Base-by-base conservation (phyloP, 2,797 vertebrate genomes). In the Gallirallus australis region DNA sequence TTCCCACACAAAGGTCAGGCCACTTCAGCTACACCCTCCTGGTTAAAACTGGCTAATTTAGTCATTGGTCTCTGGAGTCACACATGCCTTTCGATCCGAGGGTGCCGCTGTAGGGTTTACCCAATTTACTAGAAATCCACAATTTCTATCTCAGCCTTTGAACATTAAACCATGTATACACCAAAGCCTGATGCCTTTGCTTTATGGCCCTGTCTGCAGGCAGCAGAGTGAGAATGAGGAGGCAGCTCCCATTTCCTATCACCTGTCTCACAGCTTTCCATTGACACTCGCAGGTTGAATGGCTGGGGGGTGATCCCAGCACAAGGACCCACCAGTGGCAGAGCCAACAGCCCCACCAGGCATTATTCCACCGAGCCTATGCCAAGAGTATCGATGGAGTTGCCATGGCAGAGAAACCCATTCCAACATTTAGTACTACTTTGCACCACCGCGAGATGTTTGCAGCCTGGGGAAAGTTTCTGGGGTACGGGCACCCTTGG, bases 121-220 rank as follows among this genome's bases (percentile, higher is more conserved):
- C 20, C 8, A 0, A 17, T 71, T 86, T 71, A 52, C 37, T 24
- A 42, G 76, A 66, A 56, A 63, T 21, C 19, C 18, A 24, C 48
- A 14, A 30, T 50, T 96, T 80, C 42, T 56, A 45, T 31, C 1
- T 1, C 54, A 57, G 31, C 35, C 33, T 90, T 50, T 39, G 66
- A 82, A 39, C 45, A 5, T 40, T 53, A 68, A 40, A 40, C 19
- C 42, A 20, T 0, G 0, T 19, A 27, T 5, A 2, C 47, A 20
- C 30, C 0, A 0, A 79, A 57, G 16, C 47, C 21, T 1, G 0
- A 8, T 0, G 0, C 45, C n/a, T 50, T 45, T 1, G 0, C 25
- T 33, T 14, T 23, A 6, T 0, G 0, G 39, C 35, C 57, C 33
- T 76, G 39, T 47, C 18, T 5, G 21, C 56, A 57, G 40, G 47